phyloP scores from a whole-genome alignment of 2,888 invertebrate genomes.

The Parnassius smintheus region DNA sequence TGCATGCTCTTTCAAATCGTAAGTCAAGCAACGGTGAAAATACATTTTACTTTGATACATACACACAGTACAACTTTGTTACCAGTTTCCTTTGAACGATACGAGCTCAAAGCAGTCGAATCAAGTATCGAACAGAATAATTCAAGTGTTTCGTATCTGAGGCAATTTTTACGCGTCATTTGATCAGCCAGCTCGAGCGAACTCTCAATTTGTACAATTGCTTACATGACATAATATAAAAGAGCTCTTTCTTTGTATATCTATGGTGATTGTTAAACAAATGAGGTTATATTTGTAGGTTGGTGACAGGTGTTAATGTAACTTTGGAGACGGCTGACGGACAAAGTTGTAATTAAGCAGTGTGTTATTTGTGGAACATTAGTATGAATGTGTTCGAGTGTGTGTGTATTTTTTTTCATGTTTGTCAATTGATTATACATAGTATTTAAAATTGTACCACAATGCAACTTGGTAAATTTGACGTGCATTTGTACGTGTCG shows the following conservation, averaged over 20 bases:
- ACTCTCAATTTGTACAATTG: constrained; percentile 54
- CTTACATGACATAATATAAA: constrained; percentile 36
- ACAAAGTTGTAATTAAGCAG: too few relatives aligned
- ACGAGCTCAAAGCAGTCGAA: constrained; percentile 36
- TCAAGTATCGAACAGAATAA: constrained; percentile 49
- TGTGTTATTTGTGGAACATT: too few relatives aligned
- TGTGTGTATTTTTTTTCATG: too few relatives aligned
- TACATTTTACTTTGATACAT: not conserved
- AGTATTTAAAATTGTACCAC: too few relatives aligned
- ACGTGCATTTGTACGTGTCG: too few relatives aligned
- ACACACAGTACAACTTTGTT: constrained; percentile 1
- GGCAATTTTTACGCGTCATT: constrained; percentile 55
- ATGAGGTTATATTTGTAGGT: not conserved
- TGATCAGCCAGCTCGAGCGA: constrained; percentile 23
- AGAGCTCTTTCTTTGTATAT: constrained; percentile 25
- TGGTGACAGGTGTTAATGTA: constrained; percentile 5
- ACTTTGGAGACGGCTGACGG: too few relatives aligned
- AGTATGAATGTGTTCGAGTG: too few relatives aligned
- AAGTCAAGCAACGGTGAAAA: not conserved
- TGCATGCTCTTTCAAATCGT: too few relatives aligned
- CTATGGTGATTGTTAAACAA: constrained; percentile 20
- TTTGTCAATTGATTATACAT: too few relatives aligned
- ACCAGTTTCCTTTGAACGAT: constrained; percentile 7
- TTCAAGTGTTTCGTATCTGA: constrained; percentile 50
- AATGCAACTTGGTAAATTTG: too few relatives aligned